Conservation (phyloP, 2,113 vertebrate genomes). For the Cyanistes caeruleus region DNA sequence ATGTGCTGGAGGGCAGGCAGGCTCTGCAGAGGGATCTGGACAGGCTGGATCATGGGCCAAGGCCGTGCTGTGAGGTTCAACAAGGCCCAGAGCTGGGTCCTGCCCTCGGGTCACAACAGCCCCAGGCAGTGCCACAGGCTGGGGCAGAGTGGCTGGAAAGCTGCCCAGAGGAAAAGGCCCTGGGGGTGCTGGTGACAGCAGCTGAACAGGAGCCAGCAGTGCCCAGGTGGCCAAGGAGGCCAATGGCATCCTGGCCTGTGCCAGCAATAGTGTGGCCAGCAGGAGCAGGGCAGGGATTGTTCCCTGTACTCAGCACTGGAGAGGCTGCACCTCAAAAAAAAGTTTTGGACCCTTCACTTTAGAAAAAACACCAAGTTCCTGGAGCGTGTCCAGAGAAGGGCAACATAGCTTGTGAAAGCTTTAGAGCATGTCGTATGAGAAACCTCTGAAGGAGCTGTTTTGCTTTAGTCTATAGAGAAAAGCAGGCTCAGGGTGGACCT, state of each 20-base stretch:
- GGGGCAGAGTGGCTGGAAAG: neutral
- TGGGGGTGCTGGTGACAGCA: neutral
- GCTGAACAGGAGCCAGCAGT: neutral
- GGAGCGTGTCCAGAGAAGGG: neutral
- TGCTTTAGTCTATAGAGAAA: neutral
- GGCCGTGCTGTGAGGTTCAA: neutral
- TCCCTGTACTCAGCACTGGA: rapidly evolving
- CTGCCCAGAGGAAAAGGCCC: neutral
- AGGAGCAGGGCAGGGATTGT: neutral
- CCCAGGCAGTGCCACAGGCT: neutral
- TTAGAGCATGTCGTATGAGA: neutral
- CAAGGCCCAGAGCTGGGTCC: neutral
- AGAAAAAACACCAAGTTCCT: neutral
- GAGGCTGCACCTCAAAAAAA: neutral
- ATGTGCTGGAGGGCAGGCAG: neutral
- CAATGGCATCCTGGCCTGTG: neutral
- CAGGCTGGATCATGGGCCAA: neutral
- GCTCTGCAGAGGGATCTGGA: neutral
- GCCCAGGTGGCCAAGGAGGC: neutral
- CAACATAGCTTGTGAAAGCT: neutral
- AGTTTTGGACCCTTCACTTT: neutral
- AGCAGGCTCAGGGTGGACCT: neutral
- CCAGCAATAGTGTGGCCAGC: neutral
- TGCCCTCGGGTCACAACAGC: neutral
- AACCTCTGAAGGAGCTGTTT: neutral